These are phyloP conservation scores for Lycorma delicatula DNA, from an alignment of 1,140 invertebrate genomes.

Conservation along the genomic window DNA sequence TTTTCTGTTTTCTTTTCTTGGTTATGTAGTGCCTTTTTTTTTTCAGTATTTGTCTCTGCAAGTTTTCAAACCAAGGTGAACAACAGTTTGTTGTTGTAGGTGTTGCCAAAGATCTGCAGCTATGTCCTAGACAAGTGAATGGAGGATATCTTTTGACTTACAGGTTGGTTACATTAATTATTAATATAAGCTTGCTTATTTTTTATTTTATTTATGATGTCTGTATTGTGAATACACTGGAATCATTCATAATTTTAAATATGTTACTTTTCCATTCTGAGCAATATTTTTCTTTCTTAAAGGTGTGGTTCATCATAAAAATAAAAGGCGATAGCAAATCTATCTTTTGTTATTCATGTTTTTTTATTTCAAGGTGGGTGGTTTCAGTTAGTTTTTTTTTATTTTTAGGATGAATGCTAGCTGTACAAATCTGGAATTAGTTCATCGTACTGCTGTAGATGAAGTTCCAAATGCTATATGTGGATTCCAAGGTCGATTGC, in stretches of 20 bases:
- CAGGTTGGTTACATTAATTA: constrained; percentile 43
- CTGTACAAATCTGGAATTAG: constrained; percentile 72
- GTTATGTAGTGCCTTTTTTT: no score
- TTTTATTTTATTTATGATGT: no score
- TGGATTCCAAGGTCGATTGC: constrained; percentile 81
- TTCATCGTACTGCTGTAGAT: constrained; percentile 92
- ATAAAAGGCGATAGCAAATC: no score
- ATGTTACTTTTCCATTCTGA: no score
- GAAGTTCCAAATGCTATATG: constrained; percentile 86
- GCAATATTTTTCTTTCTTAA: neutral
- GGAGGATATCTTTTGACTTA: constrained; percentile 85
- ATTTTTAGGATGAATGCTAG: constrained; percentile 50
- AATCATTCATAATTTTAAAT: no score
- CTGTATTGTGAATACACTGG: no score
- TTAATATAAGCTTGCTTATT: neutral
- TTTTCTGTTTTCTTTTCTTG: no score
- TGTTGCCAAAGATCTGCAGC: constrained; percentile 79
- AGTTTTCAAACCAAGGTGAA: constrained; percentile 59
- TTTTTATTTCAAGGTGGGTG: neutral
- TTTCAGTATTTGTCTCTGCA: constrained; percentile 58
- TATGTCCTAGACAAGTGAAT: constrained; percentile 73
- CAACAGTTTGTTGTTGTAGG: constrained; percentile 74
- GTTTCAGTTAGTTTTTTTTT: constrained; percentile 7
- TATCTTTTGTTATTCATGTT: no score
- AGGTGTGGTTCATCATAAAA: no score